Base-by-base conservation (phyloP, 2,113 vertebrate species). In the Eulemur rufifrons region DNA sequence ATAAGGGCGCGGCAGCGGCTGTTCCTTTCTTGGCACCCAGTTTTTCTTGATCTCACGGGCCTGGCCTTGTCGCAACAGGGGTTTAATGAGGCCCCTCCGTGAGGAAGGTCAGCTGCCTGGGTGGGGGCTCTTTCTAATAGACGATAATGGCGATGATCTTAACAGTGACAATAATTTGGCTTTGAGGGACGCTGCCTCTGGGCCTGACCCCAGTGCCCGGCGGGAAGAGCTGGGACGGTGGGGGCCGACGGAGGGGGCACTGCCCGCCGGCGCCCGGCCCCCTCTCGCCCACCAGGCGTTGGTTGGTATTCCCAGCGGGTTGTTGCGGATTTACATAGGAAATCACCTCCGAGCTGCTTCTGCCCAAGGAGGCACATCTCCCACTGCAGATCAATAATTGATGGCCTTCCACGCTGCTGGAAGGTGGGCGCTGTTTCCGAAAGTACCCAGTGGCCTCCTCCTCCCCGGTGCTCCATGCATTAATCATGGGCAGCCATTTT, bases 1-100 rank as follows among this genome's bases (percentile, higher is more conserved):
- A 98, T 97, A 98, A 98, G 98, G 98, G 96, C 97, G 95, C 97
- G 96, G 96, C 91, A 93, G 97, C 97, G 96, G 98, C 98, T 95
- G 17, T 95, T 88, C 89, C 94, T 61, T 95, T 54, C 83, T 45
- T 42, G 1, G 54, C 29, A 1, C 95, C 95, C 66, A 42, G 93
- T 27, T 91, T 96, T 97, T 74, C 95, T 81, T 45, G 66, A 47
- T 91, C 93, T 37, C 14, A 8, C 27, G 69, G 68, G n/a, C 95
- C 89, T 15, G 59, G 87, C 54, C 23, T 74, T 92, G 97, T 97
- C 94, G 73, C 59, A 5, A 89, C 69, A 95, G 95, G 98, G 95
- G 98, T 97, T 98, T 96, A 95, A 98, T 61, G 95, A 95, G 69
- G 86, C 0, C 4, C 71, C 84, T 94, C 74, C 0, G 21, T 89